Evolutionary conservation across 2,797 vertebrate species (phyloP), one percentile per base, ranked within the genome.

Genomic region (Pseudocheirus occidentalis): DNA sequence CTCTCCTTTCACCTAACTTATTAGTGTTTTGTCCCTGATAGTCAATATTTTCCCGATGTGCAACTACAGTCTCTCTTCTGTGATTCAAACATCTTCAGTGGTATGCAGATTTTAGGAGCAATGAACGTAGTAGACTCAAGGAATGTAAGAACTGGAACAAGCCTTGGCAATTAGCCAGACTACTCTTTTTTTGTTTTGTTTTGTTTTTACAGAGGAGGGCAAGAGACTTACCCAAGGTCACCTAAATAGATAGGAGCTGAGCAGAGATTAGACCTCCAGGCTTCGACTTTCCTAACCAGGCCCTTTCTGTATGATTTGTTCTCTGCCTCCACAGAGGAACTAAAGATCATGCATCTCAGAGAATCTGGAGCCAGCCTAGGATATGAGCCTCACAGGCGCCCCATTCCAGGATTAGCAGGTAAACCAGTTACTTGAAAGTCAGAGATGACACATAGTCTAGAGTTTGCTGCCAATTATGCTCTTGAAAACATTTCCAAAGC

Each of bases 401-500:
- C 50, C 94, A 9, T 92, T 93, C 94, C 90, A 92, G 90, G 50
- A 90, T 90, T 90, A 90, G 90, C 90, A 54, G 90, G 50, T 55
- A 34, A 52, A 95, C 55, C 57, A 94, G 91, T 91, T 73, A 57
- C 89, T 91, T 55, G 92, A 57, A 95, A 93, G 92, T 94, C 94
- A 91, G 73, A 93, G 94, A 95, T 40, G 91, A 97, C 91, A 50
- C 0, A 0, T 66, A 91, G 56, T 91, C 94, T 94, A 94, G 10
- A 24, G 34, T 0, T 11, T 90, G 6, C 66, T 97, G 97, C 96
- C 95, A 96, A 96, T 59, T 56, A 92, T 31, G 93, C 96, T 54
- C 95, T 96, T 0, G 53, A 95, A 97, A 97, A 94, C 92, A 89
- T 95, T 96, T 97, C 92, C 55, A 90, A 93, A 92, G 31, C 87